Base-by-base conservation (phyloP, 1,140 invertebrate genomes). In the Penaeus chinensis region DNA sequence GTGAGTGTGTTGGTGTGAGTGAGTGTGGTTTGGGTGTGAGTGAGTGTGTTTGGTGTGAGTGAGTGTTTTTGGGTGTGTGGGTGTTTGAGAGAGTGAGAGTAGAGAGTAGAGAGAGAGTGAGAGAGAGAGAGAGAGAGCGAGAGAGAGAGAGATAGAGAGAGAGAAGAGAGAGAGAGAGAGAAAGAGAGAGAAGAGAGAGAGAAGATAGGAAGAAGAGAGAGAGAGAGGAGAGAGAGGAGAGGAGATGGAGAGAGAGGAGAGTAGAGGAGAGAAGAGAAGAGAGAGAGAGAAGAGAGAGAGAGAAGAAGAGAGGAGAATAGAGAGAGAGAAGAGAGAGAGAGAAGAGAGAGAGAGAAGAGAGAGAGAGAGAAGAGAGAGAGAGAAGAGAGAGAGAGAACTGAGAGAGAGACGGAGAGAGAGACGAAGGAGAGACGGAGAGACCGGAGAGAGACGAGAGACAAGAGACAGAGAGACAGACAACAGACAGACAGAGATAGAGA, bases 371-470 rank as follows among this genome's bases (percentile, higher is more conserved):
- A 65, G n/a, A n/a, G 63, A n/a, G n/a, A 65, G 63, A 65, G 16
- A 65, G 63, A n/a, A 65, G 63, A n/a, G 63, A 65, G n/a, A n/a
- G 63, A 65, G n/a, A 65, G 63, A n/a, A n/a, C n/a, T n/a, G n/a
- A n/a, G n/a, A n/a, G n/a, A n/a, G n/a, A n/a, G n/a, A n/a, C n/a
- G n/a, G n/a, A n/a, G n/a, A n/a, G n/a, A n/a, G n/a, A n/a, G n/a
- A n/a, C n/a, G n/a, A n/a, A n/a, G n/a, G n/a, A n/a, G n/a, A n/a
- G n/a, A n/a, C n/a, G n/a, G n/a, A n/a, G n/a, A n/a, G n/a, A n/a
- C n/a, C n/a, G n/a, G n/a, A n/a, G n/a, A n/a, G n/a, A n/a, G n/a
- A n/a, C 16, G 63, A 65, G n/a, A n/a, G 63, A n/a, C n/a, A n/a
- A n/a, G n/a, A n/a, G n/a, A 16, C 16, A n/a, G 63, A 65, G n/a